These are phyloP conservation scores for Siphonodentalium dalli DNA, from an alignment of 2,888 invertebrate genomes.

Conservation along the genomic window DNA sequence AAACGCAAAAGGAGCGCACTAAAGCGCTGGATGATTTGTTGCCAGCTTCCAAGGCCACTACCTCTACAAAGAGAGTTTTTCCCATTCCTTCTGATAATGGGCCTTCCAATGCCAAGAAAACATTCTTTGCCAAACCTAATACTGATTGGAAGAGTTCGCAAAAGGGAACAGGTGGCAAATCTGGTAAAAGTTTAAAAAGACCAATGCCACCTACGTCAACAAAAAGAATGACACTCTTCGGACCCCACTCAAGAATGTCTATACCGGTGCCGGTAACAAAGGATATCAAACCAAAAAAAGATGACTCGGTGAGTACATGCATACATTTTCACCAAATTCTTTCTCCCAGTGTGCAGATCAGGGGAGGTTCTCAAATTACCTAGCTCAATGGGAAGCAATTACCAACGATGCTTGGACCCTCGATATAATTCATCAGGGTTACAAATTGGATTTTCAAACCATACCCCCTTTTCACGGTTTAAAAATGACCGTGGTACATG, in stretches of 20 bases:
- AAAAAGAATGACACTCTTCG: no score
- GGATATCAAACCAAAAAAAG: slow-evolving; percentile 4
- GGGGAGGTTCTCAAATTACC: slow-evolving; percentile 10
- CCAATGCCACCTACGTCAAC: no score
- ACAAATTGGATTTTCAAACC: slow-evolving; percentile 13
- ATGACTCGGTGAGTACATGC: not conserved
- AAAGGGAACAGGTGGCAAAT: no score
- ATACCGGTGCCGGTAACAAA: not conserved
- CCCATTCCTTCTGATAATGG: no score
- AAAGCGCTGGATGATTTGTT: no score
- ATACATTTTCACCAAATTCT: slow-evolving; percentile 5
- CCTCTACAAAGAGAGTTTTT: no score
- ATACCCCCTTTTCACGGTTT: slow-evolving; percentile 16
- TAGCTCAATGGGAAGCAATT: slow-evolving; percentile 11
- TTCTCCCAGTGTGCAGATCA: slow-evolving; percentile 24
- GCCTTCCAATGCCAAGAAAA: not conserved
- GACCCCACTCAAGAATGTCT: no score
- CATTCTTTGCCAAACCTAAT: no score
- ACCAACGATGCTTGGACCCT: slow-evolving; percentile 22
- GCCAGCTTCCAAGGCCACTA: no score
- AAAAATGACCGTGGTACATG: slow-evolving; percentile 1
- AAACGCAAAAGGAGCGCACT: slow-evolving; percentile 17
- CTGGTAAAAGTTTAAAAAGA: no score
- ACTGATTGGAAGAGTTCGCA: no score
- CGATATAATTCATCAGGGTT: slow-evolving; percentile 5